phyloP scores from a whole-genome alignment of 2,113 vertebrate species.

The Cyprinodon variegatus region DNA sequence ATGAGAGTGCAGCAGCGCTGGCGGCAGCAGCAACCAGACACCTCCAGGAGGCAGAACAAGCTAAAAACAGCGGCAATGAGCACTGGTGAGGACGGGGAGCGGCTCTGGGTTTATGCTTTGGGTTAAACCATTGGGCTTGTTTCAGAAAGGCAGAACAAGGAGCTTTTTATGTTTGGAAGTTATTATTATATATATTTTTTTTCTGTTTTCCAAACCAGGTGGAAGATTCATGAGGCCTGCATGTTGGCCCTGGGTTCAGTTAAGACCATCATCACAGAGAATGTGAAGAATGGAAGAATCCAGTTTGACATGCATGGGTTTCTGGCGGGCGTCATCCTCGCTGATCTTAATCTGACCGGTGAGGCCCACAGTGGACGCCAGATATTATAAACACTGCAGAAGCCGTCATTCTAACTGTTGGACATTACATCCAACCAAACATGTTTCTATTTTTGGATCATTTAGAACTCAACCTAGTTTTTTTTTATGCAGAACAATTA shows the following conservation, averaged over 20 bases:
- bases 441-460: too few species aligned
- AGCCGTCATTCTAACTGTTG: not conserved
- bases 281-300: constrained; percentile 91
- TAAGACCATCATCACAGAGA: constrained; percentile 93
- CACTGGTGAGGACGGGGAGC: constrained; percentile 85
- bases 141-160: too few species aligned
- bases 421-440: too few species aligned
- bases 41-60: constrained; percentile 95
- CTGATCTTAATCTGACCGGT: constrained; percentile 94
- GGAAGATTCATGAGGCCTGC: constrained; percentile 98
- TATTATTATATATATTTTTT: not conserved
- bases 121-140: not conserved
- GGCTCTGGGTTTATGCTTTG: not conserved
- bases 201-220: constrained; percentile 78
- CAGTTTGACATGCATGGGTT: constrained; percentile 98
- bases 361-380: not conserved
- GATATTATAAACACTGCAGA: not conserved
- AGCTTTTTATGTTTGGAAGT: not conserved
- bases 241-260: constrained; percentile 97
- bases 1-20: constrained; percentile 93
- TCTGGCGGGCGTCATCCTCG: constrained; percentile 91
- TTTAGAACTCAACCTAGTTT: not conserved
- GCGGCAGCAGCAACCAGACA: constrained; percentile 94
- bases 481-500: too few species aligned
- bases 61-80: constrained; percentile 84